Conservation (phyloP, 2,888 invertebrate species). For the Acleris laterana region DNA sequence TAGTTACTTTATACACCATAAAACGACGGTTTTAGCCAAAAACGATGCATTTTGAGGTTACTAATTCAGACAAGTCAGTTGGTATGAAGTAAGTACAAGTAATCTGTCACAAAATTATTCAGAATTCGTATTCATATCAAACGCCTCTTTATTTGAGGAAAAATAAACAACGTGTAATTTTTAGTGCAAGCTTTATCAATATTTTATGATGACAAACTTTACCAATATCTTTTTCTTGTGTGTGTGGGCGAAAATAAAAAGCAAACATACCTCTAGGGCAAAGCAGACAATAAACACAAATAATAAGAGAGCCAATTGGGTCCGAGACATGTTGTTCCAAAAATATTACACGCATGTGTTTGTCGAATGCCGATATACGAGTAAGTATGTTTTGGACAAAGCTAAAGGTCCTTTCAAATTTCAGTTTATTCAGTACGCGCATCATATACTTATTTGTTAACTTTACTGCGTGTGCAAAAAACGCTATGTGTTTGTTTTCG, state of each 20-base stretch:
- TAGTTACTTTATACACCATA: too few species aligned
- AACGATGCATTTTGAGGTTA: too few species aligned
- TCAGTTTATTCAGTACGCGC: not conserved
- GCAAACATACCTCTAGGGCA: slow-evolving; percentile 7
- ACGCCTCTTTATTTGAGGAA: too few species aligned
- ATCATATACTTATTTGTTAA: too few species aligned
- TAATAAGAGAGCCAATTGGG: not conserved
- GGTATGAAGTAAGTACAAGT: too few species aligned
- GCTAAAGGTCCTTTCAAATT: not conserved
- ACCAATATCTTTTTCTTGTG: not conserved
- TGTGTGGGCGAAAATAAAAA: not conserved
- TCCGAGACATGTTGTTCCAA: not conserved
- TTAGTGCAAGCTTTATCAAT: not conserved
- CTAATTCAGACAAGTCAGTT: too few species aligned
- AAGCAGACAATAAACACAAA: slow-evolving; percentile 2
- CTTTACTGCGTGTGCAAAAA: too few species aligned
- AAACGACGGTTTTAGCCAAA: too few species aligned
- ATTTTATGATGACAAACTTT: not conserved
- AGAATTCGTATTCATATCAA: too few species aligned
- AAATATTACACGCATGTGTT: not conserved
- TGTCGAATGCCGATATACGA: not conserved
- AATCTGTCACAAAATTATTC: too few species aligned
- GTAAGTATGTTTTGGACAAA: not conserved
- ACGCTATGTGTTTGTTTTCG: too few species aligned
- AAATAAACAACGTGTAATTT: not conserved